Percentiles rank a stretch among this genome's conserved stretches.
These are phyloP conservation scores for Drosophila macrospina DNA, from an alignment of 2,888 invertebrate genomes.

Conservation along the genomic window DNA sequence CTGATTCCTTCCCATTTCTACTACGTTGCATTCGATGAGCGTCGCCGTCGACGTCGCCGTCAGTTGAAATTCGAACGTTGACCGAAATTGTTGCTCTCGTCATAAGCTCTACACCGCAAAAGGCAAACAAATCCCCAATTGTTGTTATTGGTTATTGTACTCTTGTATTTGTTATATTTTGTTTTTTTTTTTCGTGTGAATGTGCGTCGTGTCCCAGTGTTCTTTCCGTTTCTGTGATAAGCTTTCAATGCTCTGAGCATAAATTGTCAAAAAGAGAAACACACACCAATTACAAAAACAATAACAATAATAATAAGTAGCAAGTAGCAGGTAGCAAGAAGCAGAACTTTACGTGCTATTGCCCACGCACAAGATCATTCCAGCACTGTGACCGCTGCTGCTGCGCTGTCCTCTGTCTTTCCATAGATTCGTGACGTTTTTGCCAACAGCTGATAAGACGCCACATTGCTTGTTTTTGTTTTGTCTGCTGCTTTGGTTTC, in stretches of 20 bases:
- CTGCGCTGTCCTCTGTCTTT: conserved; percentile 30
- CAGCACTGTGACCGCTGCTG: conserved; percentile 25
- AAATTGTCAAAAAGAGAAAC: conserved; percentile 33
- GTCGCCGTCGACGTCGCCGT: conserved; percentile 51
- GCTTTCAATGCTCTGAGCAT: conserved; percentile 24
- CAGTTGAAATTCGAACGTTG: conserved; percentile 81
- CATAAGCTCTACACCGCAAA: conserved; percentile 24
- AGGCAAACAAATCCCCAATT: conserved; percentile 27
- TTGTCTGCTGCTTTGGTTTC: conserved; percentile 11
- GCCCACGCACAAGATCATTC: conserved; percentile 46
- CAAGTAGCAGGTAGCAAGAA: conserved; percentile 9
- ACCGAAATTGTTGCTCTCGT: conserved; percentile 73
- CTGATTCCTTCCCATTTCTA: conserved; percentile 71
- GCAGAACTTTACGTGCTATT: conserved; percentile 6
- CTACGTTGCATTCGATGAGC: conserved; percentile 64
- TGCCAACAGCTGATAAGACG: conserved; percentile 47
- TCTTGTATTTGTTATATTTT: conserved; percentile 24
- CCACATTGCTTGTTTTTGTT: conserved; percentile 18
- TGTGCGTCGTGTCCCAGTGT: conserved; percentile 8
- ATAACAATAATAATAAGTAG: conserved; percentile 9
- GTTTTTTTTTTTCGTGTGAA: conserved; percentile 1
- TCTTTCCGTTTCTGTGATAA: conserved; percentile 38
- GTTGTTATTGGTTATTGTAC: conserved; percentile 19
- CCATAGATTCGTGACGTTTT: conserved; percentile 50
- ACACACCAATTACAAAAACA: conserved; percentile 16